Percentiles rank a stretch among this genome's conserved stretches.
Evolutionary conservation across 1,140 invertebrate genomes (phyloP).

Genomic region (Manduca sexta): DNA sequence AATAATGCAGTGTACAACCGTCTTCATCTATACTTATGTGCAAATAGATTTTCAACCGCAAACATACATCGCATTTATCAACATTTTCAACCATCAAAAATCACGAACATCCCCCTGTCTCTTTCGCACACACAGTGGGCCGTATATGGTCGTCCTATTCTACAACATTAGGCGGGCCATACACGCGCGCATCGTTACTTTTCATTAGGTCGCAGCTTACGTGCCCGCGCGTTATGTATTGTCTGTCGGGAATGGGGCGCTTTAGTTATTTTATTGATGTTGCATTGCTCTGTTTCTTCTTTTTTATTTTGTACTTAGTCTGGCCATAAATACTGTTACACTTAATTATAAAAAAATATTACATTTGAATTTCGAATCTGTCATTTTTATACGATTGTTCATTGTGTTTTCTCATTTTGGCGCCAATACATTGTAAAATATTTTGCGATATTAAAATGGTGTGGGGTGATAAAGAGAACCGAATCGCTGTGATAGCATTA

Average conservation of each 20-base stretch:
- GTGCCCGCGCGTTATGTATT: slow-evolving; percentile 37
- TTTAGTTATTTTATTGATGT: slow-evolving; percentile 61
- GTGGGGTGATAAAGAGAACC: too few species aligned
- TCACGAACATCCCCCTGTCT: slow-evolving; percentile 15
- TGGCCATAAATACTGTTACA: too few species aligned
- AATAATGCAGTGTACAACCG: too few species aligned
- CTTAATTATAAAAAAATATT: too few species aligned
- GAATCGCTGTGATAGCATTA: too few species aligned
- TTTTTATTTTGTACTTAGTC: too few species aligned
- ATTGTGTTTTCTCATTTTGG: too few species aligned
- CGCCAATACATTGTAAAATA: too few species aligned
- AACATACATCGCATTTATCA: slow-evolving; percentile 26
- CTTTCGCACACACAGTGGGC: slow-evolving; percentile 6
- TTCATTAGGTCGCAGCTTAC: slow-evolving; percentile 57
- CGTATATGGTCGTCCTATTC: slow-evolving; percentile 8
- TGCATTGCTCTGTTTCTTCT: slow-evolving; percentile 11
- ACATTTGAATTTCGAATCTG: too few species aligned
- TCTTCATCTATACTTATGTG: too few species aligned
- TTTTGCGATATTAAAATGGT: too few species aligned
- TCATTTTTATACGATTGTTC: too few species aligned
- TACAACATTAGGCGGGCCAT: slow-evolving; percentile 41
- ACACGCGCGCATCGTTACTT: slow-evolving; percentile 59
- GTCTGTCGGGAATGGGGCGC: slow-evolving; percentile 44
- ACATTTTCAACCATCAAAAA: slow-evolving; percentile 35
- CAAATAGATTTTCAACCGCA: neutral